A percentile compares a stretch with the other conserved stretches of the same genome.
These are phyloP conservation scores for Terebella lapidaria DNA, from an alignment of 2,888 invertebrate species.

Conservation along the genomic window DNA sequence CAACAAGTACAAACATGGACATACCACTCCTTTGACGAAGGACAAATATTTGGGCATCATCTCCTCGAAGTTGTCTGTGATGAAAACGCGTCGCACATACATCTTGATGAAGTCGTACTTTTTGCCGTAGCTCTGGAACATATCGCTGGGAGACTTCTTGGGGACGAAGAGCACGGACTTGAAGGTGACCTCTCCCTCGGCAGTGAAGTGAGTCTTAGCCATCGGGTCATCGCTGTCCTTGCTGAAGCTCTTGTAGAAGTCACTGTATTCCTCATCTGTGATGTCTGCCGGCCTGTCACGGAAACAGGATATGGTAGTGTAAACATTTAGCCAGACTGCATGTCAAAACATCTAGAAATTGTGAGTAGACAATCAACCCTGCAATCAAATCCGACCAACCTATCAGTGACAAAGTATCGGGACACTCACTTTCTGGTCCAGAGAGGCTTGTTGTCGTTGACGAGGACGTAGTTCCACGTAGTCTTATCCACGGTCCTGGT, in stretches of 20 bases:
- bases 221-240: constrained; percentile 81
- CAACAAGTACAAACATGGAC: constrained; percentile 21
- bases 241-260: constrained; percentile 92
- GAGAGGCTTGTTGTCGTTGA: constrained; percentile 96
- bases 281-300: constrained; percentile 67
- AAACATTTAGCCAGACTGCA: not conserved
- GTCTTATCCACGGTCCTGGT: constrained; percentile 87
- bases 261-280: constrained; percentile 80
- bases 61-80: constrained; percentile 98
- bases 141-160: constrained; percentile 79
- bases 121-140: constrained; percentile 92
- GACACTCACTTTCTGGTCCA: constrained; percentile 82
- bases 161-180: constrained; percentile 94
- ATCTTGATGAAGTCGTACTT: constrained; percentile 92
- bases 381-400: not conserved
- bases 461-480: constrained; percentile 94
- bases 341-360: not conserved
- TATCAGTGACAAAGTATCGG: not conserved
- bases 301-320: not conserved
- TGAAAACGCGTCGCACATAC: constrained; percentile 96
- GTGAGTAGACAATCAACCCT: not conserved
- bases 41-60: constrained; percentile 97
- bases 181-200: constrained; percentile 99
- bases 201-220: constrained; percentile 88
- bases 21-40: constrained; percentile 87